phyloP scores from a whole-genome alignment of 2,113 vertebrate species.

The Sturnus vulgaris region DNA sequence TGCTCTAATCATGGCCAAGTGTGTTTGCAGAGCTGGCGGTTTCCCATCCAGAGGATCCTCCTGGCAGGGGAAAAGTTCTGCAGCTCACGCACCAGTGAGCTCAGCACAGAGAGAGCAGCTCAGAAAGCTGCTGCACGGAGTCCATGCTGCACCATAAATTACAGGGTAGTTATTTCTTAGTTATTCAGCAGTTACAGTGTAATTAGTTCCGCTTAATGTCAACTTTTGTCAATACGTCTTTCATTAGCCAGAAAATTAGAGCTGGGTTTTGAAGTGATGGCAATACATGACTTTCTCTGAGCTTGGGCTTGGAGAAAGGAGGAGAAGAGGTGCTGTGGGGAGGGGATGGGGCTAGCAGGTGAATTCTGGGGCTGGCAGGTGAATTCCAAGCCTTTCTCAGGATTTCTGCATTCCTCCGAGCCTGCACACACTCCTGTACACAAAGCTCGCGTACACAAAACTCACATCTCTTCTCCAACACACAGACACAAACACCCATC shows the following conservation, averaged over 20 bases:
- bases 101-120: not conserved
- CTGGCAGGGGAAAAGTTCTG: conserved; percentile 47
- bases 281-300: not conserved
- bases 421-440: rapidly evolving
- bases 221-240: conserved; percentile 78
- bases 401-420: not conserved
- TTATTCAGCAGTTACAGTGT: conserved; percentile 80
- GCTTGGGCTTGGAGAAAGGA: not conserved
- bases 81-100: conserved; percentile 34
- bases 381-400: not conserved
- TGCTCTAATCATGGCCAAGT: not conserved
- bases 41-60: not conserved
- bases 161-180: conserved; percentile 77
- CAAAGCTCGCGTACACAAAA: not conserved
- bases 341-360: not conserved
- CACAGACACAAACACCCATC: not conserved
- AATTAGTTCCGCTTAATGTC: conserved; percentile 82
- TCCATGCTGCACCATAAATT: conserved; percentile 74
- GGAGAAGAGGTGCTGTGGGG: not conserved
- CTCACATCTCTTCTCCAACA: not conserved
- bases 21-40: not conserved
- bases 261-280: conserved; percentile 53
- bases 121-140: conserved; percentile 51
- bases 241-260: conserved; percentile 77
- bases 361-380: not conserved